Evolutionary conservation across 2,113 vertebrate species (phyloP), one percentile per base, ranked within the genome.

Genomic region (Seriola dumerili): DNA sequence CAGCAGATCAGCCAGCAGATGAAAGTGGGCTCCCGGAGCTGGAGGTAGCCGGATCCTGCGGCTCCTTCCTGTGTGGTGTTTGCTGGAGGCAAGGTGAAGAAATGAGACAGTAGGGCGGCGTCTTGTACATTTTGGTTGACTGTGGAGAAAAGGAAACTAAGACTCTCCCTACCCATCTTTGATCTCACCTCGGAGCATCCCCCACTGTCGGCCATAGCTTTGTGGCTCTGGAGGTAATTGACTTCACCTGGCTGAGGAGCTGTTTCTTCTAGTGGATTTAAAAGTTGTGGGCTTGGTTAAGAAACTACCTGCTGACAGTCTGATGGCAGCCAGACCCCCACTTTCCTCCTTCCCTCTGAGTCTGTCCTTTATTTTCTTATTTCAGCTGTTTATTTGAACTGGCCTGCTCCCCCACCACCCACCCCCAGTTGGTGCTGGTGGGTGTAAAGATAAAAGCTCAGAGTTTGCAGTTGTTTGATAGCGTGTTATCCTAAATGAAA

Each of bases 81-180:
- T 54, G 32, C 73, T 72, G 29, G 34, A 13, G 19, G 84, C 9
- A 4, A 70, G 67, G 57, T 84, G 79, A 85, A 69, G 52, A 75
- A 44, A 73, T 19, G 13, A 80, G 48, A 38, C 23, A 11, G 29
- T 58, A 10, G 58, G 29, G 52, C 13, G 0, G n/a, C 11, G 1
- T 50, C 10, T 25, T 0, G 23, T 8, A 63, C 68, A 13, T n/a
- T 52, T 44, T 32, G 70, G 29, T 42, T 32, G 21, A 61, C 72
- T 68, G 19, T 50, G 66, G 63, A 78, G 55, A 55, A 65, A 64
- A 38, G 14, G 17, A 62, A 65, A 52, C 50, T 13, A 12, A 61
- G 54, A 67, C n/a, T 42, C 50, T 85, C 23, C 14, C 23, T 3
- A 4, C 25, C 25, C 8, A 42, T 79, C 88, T 83, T 72, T 83